Evolutionary conservation across 2,113 vertebrate species (phyloP), one percentile per base, ranked within the genome.

Genomic region (Heterotilapia buettikoferi): DNA sequence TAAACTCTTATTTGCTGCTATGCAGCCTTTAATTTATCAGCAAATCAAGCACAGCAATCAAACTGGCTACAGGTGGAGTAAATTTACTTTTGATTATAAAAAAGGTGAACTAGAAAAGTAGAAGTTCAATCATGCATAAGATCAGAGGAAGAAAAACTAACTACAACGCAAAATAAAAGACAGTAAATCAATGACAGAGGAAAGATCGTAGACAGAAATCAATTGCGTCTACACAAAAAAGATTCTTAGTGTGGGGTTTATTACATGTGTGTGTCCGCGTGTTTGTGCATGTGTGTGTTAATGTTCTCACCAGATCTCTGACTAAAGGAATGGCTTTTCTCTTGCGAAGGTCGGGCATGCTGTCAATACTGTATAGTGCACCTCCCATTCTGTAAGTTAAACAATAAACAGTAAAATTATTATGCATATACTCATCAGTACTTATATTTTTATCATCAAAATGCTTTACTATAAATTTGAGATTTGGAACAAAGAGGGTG

Each of bases 331-430:
- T 98, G 56, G 98, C 98, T 90, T 99, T 99, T 94, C 98, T 97
- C 95, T 99, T 99, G 83, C 98, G 97, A 83, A 99, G 98, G 95
- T 99, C 98, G 3, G 98, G 98, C 98, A 99, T 99, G 96, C 98
- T 99, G 97, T 99, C 98, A 86, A 99, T 99, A 95, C 99, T 99
- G 96, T 98, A 99, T 86, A 99, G 97, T 45, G 98, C 98, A 1
- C 98, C 98, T 14, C 98, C 98, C 86, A 98, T 97, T 92, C 98
- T 99, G 95, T 79, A 95, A 92, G 73, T 89, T 84, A 90, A 82
- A 82, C 21, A 16, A 90, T 40, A 7, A 83, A 76, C 2, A 7
- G 24, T 88, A 81, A 45, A 3, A 13, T 7, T 33, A 54, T 78
- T 6, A 50, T 47, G 21, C 19, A 43, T 45, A 19, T 24, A 8